phyloP scores from a whole-genome alignment of 2,113 vertebrate genomes.

The Lampris megalopsis region DNA sequence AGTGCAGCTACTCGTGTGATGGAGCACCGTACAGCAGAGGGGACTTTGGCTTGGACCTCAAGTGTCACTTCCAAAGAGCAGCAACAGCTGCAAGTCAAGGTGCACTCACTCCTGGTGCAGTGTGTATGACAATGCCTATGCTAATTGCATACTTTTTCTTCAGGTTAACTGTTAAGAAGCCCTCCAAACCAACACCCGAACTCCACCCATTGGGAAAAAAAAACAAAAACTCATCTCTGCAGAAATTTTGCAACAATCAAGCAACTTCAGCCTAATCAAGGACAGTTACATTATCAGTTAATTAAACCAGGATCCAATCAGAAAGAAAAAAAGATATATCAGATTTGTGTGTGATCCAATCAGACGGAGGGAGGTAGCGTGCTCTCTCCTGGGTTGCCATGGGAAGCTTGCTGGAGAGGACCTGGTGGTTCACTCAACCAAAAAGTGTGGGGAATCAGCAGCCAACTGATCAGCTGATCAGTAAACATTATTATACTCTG shows the following conservation, averaged over 20 bases:
- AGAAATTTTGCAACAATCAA: constrained; percentile 39
- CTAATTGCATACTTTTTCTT: background rate
- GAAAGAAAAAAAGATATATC: constrained; percentile 60
- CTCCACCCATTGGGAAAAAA: background rate
- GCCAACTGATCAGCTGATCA: constrained; percentile 66
- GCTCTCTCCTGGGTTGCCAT: constrained; percentile 61
- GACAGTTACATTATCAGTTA: constrained; percentile 68
- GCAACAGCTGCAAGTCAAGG: constrained; percentile 43
- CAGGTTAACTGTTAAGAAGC: background rate
- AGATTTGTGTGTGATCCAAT: constrained; percentile 74
- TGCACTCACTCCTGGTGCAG: no score
- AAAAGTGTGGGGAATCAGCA: constrained; percentile 68
- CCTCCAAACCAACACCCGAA: background rate
- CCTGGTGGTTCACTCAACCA: constrained; percentile 70
- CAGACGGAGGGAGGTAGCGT: constrained; percentile 34
- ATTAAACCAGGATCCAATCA: constrained; percentile 78
- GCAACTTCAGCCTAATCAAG: constrained; percentile 70
- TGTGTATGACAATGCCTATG: no score
- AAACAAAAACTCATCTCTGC: background rate
- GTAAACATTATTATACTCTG: constrained; percentile 72
- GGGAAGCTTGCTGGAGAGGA: constrained; percentile 58
- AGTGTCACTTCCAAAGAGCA: background rate
- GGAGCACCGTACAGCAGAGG: background rate
- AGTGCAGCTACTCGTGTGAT: constrained; percentile 19
- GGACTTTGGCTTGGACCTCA: constrained; percentile 12